phyloP scores from a whole-genome alignment of 2,113 vertebrate genomes.

The Isurus oxyrinchus region DNA sequence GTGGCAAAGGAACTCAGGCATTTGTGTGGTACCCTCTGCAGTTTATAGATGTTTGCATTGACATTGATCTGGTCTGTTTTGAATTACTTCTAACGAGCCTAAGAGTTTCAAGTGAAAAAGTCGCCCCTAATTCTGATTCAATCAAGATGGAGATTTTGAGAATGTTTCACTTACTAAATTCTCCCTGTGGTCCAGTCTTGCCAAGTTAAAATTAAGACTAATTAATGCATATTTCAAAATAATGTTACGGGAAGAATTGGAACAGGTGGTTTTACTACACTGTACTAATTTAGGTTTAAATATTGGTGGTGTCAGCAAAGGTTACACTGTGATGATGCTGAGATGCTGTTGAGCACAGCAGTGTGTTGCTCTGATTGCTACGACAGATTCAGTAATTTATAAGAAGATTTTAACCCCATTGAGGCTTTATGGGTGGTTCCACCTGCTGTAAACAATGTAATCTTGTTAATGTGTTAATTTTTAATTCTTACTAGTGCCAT shows the following conservation, averaged over 20 bases:
- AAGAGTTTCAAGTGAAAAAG: neutral
- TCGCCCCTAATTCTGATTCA: neutral
- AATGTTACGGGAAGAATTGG: neutral
- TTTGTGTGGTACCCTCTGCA: neutral
- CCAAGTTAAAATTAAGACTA: neutral
- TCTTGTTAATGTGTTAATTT: neutral
- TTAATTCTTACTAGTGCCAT: neutral
- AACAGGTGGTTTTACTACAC: neutral
- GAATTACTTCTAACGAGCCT: neutral
- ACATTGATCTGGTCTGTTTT: neutral
- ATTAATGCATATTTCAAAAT: neutral
- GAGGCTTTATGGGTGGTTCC: neutral
- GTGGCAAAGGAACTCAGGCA: neutral
- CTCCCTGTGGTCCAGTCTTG: neutral
- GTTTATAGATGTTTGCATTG: neutral
- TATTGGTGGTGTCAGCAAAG: neutral
- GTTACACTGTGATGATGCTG: neutral
- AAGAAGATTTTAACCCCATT: neutral
- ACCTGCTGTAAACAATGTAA: neutral
- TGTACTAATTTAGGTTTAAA: neutral
- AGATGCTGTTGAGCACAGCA: neutral
- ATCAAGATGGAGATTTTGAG: slow-evolving; percentile 10
- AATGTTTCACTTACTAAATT: neutral
- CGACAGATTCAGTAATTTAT: neutral
- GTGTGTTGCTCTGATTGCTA: neutral